These are phyloP conservation scores for Orthosia gracilis DNA, from an alignment of 2,888 invertebrate species.

Conservation along the genomic window DNA sequence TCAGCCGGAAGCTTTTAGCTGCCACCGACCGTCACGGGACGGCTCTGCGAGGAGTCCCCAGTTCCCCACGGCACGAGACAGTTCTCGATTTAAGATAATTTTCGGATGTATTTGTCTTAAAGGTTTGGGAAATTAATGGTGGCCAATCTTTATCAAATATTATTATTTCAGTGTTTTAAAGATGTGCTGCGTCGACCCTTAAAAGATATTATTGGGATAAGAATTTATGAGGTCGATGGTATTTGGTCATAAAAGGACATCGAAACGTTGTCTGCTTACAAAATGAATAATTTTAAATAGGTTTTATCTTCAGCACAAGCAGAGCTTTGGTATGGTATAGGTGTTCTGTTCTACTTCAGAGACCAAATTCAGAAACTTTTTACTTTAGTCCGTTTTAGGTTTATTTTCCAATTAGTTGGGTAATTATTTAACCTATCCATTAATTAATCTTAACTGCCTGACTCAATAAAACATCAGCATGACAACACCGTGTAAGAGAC, in stretches of 20 bases:
- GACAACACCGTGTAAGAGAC: not conserved
- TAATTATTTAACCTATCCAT: not conserved
- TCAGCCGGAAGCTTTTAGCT: constrained; percentile 58
- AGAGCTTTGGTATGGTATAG: no score
- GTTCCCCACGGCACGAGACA: constrained; percentile 26
- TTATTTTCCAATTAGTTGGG: not conserved
- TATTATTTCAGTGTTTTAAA: not conserved
- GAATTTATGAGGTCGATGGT: no score
- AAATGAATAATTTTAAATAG: no score
- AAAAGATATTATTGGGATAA: no score
- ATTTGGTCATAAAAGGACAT: not conserved
- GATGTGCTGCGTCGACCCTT: no score
- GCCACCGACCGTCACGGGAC: constrained; percentile 14
- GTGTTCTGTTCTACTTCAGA: not conserved
- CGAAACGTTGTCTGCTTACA: not conserved
- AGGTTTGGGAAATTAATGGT: constrained; percentile 10
- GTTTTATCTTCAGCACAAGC: not conserved
- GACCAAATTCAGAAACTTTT: not conserved
- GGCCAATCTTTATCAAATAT: not conserved
- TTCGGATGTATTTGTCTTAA: constrained; percentile 23
- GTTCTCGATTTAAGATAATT: constrained; percentile 27
- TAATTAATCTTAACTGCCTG: not conserved
- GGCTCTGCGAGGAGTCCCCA: constrained; percentile 13
- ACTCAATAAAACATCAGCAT: not conserved
- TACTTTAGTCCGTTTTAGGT: not conserved